These are phyloP conservation scores for Esox niger DNA, from an alignment of 2,113 vertebrate species.

Conservation along the genomic window DNA sequence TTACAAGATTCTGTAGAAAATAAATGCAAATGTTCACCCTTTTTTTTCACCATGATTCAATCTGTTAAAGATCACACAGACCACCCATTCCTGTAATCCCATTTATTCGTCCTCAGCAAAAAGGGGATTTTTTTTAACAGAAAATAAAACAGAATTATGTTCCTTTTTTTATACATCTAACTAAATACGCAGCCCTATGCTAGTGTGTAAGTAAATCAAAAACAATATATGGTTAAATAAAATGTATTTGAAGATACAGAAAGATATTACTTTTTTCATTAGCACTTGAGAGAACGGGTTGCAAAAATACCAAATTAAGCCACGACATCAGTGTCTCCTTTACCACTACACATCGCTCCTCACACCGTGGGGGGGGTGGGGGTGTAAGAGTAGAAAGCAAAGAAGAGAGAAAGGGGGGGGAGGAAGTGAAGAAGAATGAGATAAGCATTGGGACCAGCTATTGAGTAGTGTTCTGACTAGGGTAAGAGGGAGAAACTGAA, in stretches of 20 bases:
- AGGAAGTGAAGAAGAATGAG: not conserved
- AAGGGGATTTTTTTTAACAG: slow-evolving; percentile 68
- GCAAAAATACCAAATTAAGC: slow-evolving; percentile 45
- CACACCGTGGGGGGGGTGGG: not conserved
- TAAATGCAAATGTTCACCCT: not conserved
- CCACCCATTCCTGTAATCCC: slow-evolving; percentile 79
- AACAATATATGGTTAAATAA: slow-evolving; percentile 97
- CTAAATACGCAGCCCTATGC: slow-evolving; percentile 92
- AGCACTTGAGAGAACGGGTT: slow-evolving; percentile 77
- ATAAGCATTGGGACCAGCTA: slow-evolving; percentile 52
- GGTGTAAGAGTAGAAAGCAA: not conserved
- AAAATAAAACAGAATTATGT: slow-evolving; percentile 63
- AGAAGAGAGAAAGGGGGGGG: not conserved
- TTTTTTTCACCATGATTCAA: not conserved
- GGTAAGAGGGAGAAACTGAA: not conserved
- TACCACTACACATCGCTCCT: slow-evolving; percentile 18
- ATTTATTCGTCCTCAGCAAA: slow-evolving; percentile 92
- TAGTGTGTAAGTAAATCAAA: slow-evolving; percentile 98
- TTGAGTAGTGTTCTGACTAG: slow-evolving; percentile 42
- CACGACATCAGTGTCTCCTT: not conserved
- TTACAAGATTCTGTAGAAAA: not conserved
- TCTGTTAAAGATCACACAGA: slow-evolving; percentile 4
- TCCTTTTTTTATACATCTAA: slow-evolving; percentile 84
- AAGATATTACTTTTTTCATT: slow-evolving; percentile 83
- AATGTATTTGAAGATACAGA: slow-evolving; percentile 88